Evolutionary conservation across 2,888 invertebrate genomes (phyloP).

Genomic region (Flabesymbios commensalis): DNA sequence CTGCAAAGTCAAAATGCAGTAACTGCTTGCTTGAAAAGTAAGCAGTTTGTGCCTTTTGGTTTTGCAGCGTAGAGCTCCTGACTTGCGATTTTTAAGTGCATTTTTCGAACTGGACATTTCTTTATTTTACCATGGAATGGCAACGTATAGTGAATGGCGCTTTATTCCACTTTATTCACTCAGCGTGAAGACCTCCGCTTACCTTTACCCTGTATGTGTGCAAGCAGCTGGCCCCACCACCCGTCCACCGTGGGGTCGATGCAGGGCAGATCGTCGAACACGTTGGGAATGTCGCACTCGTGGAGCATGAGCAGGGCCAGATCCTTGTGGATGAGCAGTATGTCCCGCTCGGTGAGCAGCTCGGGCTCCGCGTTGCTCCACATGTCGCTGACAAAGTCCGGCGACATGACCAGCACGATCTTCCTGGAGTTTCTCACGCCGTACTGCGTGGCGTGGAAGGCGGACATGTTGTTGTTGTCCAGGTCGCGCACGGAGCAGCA

Average conservation of each 20-base stretch:
- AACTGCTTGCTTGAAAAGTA: too few species aligned
- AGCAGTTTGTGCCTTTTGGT: too few species aligned
- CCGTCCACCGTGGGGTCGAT: conserved; percentile 20
- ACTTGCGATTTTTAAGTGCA: too few species aligned
- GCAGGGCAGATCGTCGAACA: conserved; percentile 16
- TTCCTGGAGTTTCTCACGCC: conserved; percentile 23
- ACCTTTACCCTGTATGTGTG: conserved; percentile 21
- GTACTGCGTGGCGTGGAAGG: conserved; percentile 1
- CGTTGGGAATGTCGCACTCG: conserved; percentile 24
- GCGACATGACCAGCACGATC: conserved; percentile 27
- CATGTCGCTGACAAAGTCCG: conserved; percentile 26
- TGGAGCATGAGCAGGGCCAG: conserved; percentile 18
- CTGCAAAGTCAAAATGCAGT: too few species aligned
- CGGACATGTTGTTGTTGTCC: background rate
- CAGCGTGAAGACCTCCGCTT: background rate
- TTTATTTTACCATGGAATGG: too few species aligned
- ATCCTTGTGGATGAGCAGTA: conserved; percentile 15
- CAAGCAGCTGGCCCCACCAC: conserved; percentile 30
- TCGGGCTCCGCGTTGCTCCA: conserved; percentile 21
- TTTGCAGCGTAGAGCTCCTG: too few species aligned
- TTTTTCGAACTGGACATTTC: too few species aligned
- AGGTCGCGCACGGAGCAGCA: conserved; percentile 24
- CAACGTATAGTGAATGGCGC: too few species aligned
- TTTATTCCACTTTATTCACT: too few species aligned
- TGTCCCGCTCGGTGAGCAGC: conserved; percentile 22